phyloP scores from a whole-genome alignment of 2,113 vertebrate genomes.

The Nothoprocta perdicaria region DNA sequence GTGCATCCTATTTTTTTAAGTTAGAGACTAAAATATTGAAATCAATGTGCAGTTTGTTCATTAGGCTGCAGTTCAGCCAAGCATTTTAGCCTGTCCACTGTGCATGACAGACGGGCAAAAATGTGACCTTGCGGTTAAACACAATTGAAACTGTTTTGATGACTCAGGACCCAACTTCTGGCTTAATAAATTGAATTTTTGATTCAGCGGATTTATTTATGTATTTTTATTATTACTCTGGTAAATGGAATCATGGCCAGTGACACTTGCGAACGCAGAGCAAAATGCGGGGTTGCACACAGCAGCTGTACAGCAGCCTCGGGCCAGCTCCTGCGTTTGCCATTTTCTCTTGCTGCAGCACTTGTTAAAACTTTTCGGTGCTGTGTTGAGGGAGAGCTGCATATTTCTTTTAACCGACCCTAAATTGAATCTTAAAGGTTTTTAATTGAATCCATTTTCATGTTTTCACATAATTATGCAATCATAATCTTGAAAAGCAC shows the following conservation, averaged over 20 bases:
- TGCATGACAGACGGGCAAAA: background rate
- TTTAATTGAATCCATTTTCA: constrained; percentile 87
- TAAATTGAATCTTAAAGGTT: constrained; percentile 85
- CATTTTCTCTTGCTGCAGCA: constrained; percentile 66
- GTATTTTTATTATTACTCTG: background rate
- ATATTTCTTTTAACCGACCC: constrained; percentile 79
- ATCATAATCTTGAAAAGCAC: constrained; percentile 84
- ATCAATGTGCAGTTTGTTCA: background rate
- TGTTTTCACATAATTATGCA: constrained; percentile 85
- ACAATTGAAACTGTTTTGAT: background rate
- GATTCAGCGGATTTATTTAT: background rate
- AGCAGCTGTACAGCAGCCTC: constrained; percentile 48
- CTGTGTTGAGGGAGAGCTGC: constrained; percentile 74
- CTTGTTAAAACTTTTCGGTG: constrained; percentile 81
- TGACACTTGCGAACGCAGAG: background rate
- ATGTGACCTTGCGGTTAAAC: background rate
- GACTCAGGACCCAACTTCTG: background rate
- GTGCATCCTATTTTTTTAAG: background rate
- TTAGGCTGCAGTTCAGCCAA: background rate
- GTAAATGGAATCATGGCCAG: background rate
- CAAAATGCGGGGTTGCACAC: background rate
- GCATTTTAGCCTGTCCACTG: background rate
- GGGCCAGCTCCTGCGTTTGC: constrained; percentile 51
- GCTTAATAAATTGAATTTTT: background rate
- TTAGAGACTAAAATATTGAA: background rate